Conservation (phyloP, 2,797 vertebrate species). For the Loris lydekkerianus region DNA sequence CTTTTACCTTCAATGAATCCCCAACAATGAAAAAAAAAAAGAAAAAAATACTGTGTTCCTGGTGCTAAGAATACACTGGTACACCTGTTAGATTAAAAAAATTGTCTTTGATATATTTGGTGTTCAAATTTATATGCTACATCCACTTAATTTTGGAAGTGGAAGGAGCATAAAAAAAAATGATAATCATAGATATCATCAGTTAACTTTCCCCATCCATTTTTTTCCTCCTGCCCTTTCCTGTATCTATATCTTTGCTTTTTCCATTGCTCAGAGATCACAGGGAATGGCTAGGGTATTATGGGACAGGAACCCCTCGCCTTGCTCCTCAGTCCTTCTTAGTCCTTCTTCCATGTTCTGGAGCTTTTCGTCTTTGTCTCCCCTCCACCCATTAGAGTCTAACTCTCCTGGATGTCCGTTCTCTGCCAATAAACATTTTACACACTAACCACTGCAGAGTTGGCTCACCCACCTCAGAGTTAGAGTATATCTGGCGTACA, state of each 20-base stretch:
- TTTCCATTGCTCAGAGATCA: not conserved
- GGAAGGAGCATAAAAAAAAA: not conserved
- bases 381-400: not conserved
- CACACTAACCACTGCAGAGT: not conserved
- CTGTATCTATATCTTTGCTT: not conserved
- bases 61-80: too few species aligned
- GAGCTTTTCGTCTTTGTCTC: not conserved
- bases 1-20: too few species aligned
- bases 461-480: not conserved
- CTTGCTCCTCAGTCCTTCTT: not conserved
- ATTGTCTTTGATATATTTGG: not conserved
- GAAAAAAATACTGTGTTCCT: too few species aligned
- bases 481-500: not conserved
- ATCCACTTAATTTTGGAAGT: constrained; percentile 18
- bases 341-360: not conserved
- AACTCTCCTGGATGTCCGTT: not conserved
- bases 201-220: not conserved
- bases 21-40: too few species aligned
- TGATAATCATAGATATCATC: not conserved
- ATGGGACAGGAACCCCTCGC: not conserved
- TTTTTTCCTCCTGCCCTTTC: not conserved
- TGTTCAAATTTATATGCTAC: not conserved
- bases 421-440: not conserved
- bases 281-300: not conserved
- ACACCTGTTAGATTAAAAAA: not conserved